Base-by-base conservation (phyloP, 2,113 vertebrate genomes). In the Caranx melampygus region DNA sequence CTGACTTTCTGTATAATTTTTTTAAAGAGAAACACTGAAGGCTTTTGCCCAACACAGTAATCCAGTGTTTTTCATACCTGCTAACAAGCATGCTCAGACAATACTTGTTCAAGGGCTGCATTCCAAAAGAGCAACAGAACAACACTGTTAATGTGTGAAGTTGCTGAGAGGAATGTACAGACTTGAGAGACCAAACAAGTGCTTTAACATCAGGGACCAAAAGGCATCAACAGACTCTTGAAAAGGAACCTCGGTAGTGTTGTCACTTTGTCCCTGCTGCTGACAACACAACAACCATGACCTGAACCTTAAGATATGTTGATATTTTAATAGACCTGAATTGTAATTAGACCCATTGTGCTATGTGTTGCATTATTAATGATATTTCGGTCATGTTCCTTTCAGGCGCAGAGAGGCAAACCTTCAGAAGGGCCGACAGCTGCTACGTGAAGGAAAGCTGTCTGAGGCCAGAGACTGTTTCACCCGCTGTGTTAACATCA, bases 401-500 rank as follows among this genome's bases (percentile, higher is more conserved):
- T 90, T 69, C 92, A 99, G 98, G 80, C 97, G 95, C 75, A 94
- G 98, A 68, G 96, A 98, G 81, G 72, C 94, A 37, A 99, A 90
- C 82, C 95, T 99, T 76, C 95, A 96, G 74, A 98, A 96, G 60
- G 98, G 97, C 51, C 96, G 96, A 44, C 95, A 97, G 84, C 93
- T 98, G 20, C 95, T 99, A 26, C 94, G 97, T 4, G 98, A 99
- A 79, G 98, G 98, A 20, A 98, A 95, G 68, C 10, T 96, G 63
- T 93, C 96, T 0, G 97, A 98, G 87, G 98, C 98, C 67, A 95
- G 96, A 84, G 97, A 99, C 0, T 99, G 97, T 83, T 99, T 99
- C 58, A 94, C 94, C 2, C 97, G 97, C 33, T 96, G 94, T 35
- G 49, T 99, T 55, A 98, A 97, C 58, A 85, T 99, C 89, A 99